Conservation (phyloP, 1,140 invertebrate species). For the Protaetia brevitarsis region DNA sequence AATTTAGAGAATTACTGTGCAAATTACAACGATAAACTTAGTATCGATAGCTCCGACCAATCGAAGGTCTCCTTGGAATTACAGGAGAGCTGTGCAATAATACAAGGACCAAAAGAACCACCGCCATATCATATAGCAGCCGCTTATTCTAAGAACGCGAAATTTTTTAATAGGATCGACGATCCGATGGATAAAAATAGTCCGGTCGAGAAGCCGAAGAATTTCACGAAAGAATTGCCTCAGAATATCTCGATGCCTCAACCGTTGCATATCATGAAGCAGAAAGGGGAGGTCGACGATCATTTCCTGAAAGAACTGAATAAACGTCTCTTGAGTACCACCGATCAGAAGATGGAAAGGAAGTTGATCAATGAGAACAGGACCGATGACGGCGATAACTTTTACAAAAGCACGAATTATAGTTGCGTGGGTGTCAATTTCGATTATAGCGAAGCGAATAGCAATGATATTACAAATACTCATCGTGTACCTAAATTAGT, state of each 20-base stretch:
- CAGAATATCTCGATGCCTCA: slow-evolving; percentile 39
- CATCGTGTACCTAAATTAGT: background rate
- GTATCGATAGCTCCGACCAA: slow-evolving; percentile 14
- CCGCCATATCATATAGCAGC: slow-evolving; percentile 70
- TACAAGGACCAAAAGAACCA: slow-evolving; percentile 47
- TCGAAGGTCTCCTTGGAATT: slow-evolving; percentile 16
- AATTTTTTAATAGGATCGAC: slow-evolving; percentile 37
- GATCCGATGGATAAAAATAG: slow-evolving; percentile 24
- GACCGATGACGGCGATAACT: slow-evolving; percentile 1
- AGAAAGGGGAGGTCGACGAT: slow-evolving; percentile 6
- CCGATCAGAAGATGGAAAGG: background rate
- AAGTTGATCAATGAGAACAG: background rate
- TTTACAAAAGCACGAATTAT: background rate
- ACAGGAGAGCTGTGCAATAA: slow-evolving; percentile 11
- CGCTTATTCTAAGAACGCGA: slow-evolving; percentile 64
- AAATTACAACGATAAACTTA: slow-evolving; percentile 13
- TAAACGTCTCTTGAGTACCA: background rate
- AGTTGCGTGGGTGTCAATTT: background rate
- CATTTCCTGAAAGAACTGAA: slow-evolving; percentile 18
- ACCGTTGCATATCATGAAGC: slow-evolving; percentile 20
- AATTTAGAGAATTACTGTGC: background rate
- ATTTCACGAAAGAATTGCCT: slow-evolving; percentile 45
- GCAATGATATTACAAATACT: slow-evolving; percentile 4
- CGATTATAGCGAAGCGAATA: slow-evolving; percentile 9
- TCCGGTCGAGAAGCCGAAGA: slow-evolving; percentile 43